These are phyloP conservation scores for Magallana gigas DNA, from an alignment of 1,140 invertebrate genomes.

Conservation along the genomic window DNA sequence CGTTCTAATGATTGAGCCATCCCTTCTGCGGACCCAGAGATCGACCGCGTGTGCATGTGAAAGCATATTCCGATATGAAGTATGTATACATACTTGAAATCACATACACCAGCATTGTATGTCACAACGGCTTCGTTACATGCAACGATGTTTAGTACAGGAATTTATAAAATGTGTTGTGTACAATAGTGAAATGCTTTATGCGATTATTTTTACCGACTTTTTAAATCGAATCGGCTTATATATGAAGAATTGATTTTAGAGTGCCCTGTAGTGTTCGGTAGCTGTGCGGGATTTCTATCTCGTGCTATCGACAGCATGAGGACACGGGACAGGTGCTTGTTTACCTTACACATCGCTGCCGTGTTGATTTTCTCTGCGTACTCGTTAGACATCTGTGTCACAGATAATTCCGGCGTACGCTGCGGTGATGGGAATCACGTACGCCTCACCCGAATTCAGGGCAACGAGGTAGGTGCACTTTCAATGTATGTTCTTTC, in stretches of 20 bases:
- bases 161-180: too few relatives aligned
- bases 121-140: too few relatives aligned
- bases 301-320: constrained; percentile 19
- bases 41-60: too few relatives aligned
- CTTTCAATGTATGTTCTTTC: neutral
- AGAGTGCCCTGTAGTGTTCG: neutral
- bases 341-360: neutral
- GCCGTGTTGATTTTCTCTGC: neutral
- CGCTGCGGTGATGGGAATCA: constrained; percentile 7
- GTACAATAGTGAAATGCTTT: too few relatives aligned
- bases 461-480: neutral
- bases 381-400: neutral
- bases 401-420: neutral
- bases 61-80: too few relatives aligned
- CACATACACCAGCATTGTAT: too few relatives aligned
- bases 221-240: constrained; percentile 24
- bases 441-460: neutral
- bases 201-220: neutral
- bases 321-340: constrained; percentile 8
- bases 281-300: neutral
- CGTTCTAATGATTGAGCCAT: too few relatives aligned
- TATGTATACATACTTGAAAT: too few relatives aligned
- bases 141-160: too few relatives aligned
- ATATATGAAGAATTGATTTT: neutral
- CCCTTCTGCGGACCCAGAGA: too few relatives aligned